These are phyloP conservation scores for Campoletis sonorensis DNA, from an alignment of 1,140 invertebrate genomes.

Conservation along the genomic window DNA sequence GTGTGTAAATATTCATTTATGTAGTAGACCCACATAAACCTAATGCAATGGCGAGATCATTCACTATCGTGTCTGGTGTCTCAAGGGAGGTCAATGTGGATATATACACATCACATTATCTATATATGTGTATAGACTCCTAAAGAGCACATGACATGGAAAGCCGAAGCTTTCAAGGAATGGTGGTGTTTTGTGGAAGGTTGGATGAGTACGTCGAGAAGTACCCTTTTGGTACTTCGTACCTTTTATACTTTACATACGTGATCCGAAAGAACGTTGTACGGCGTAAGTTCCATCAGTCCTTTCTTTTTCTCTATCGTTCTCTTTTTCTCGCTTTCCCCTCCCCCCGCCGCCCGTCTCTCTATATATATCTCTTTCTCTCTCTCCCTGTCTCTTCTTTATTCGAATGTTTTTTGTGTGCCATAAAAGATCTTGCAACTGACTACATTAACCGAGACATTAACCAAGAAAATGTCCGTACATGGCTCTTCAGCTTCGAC, in stretches of 20 bases:
- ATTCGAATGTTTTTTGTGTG: constrained; percentile 23
- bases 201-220: constrained; percentile 5
- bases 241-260: constrained; percentile 14
- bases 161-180: constrained; percentile 33
- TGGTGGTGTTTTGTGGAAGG: neutral
- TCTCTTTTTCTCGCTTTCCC: neutral
- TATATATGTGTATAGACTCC: neutral
- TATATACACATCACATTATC: neutral
- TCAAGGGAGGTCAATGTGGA: neutral
- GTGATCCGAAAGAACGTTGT: neutral
- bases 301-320: neutral
- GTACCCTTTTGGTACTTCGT: constrained; percentile 12
- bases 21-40: neutral
- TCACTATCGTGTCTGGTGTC: neutral
- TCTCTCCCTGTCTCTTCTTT: neutral
- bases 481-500: constrained; percentile 54
- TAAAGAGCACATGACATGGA: neutral
- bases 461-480: constrained; percentile 50
- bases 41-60: neutral
- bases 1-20: neutral
- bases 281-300: neutral
- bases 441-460: constrained; percentile 55
- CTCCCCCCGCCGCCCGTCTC: neutral
- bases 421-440: constrained; percentile 24
- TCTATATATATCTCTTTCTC: no score